Percentiles rank a stretch among this genome's conserved stretches.
phyloP scores from a whole-genome alignment of 1,140 invertebrate genomes.

The Lordiphosa clarofinis region DNA sequence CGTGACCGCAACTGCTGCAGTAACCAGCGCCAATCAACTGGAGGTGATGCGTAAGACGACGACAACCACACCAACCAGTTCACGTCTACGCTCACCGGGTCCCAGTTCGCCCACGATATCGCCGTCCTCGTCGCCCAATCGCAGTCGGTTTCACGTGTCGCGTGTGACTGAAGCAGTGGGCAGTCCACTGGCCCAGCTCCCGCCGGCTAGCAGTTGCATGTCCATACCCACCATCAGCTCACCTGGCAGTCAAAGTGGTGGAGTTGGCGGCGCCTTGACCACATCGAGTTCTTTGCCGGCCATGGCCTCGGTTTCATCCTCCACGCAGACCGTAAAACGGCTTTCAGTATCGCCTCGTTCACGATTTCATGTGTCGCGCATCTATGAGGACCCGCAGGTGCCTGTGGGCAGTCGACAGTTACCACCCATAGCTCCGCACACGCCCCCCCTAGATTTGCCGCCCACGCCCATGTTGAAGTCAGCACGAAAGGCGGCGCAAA shows the following conservation, averaged over 20 bases:
- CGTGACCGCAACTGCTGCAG: constrained; percentile 56
- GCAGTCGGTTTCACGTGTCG: constrained; percentile 83
- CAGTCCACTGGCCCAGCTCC: constrained; percentile 59
- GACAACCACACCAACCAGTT: constrained; percentile 46
- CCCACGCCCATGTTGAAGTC: constrained; percentile 72
- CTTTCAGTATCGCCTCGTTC: constrained; percentile 69
- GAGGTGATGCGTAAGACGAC: constrained; percentile 80
- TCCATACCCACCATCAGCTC: constrained; percentile 57
- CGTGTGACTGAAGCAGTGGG: constrained; percentile 80
- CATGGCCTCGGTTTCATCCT: constrained; percentile 71
- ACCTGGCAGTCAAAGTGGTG: constrained; percentile 50
- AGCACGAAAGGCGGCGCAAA: constrained; percentile 47
- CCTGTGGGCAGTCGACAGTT: constrained; percentile 45
- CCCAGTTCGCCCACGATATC: constrained; percentile 86
- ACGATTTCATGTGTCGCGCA: constrained; percentile 69
- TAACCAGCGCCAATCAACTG: constrained; percentile 65
- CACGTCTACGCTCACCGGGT: constrained; percentile 84
- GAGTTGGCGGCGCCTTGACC: constrained; percentile 40
- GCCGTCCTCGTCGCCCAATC: constrained; percentile 85
- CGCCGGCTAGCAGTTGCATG: constrained; percentile 65
- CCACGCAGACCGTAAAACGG: constrained; percentile 69
- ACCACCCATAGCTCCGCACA: constrained; percentile 60
- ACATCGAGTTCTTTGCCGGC: constrained; percentile 72
- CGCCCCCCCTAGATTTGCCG: constrained; percentile 66
- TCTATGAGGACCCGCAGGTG: constrained; percentile 70